Conservation (phyloP, 2,113 vertebrate species). For the Tinamus guttatus region DNA sequence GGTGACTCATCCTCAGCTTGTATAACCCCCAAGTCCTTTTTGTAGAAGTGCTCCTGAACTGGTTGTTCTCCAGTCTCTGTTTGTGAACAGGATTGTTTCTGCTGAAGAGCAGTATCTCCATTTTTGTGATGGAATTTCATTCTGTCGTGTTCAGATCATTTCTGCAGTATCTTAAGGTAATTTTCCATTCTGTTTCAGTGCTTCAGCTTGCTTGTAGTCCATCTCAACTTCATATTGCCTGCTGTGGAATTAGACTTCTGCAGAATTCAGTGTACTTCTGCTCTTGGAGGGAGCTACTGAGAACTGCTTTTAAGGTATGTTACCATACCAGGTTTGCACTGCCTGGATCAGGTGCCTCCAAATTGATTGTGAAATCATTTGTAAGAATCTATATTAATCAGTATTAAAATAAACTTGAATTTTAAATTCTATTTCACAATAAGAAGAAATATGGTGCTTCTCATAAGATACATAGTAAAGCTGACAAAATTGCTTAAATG, state of each 20-base stretch:
- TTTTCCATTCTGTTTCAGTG: not conserved
- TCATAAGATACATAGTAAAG: not conserved
- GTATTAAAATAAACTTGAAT: not conserved
- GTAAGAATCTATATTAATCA: not conserved
- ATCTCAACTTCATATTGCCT: not conserved
- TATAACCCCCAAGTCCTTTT: not conserved
- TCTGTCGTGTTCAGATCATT: not conserved
- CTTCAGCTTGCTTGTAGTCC: not conserved
- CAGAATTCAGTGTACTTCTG: not conserved
- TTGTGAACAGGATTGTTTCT: not conserved
- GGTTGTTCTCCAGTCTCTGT: not conserved
- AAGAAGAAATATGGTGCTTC: not conserved
- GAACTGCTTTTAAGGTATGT: not conserved
- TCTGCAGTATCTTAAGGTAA: not conserved
- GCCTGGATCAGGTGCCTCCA: not conserved
- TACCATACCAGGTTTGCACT: not conserved
- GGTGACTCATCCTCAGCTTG: not conserved
- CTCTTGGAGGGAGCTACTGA: not conserved
- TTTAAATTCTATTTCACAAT: not conserved
- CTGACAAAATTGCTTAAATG: not conserved
- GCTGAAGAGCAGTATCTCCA: rapidly evolving
- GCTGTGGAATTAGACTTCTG: not conserved
- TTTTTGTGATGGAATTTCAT: not conserved
- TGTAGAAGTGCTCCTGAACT: not conserved
- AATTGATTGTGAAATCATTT: not conserved